phyloP scores from a whole-genome alignment of 2,113 vertebrate species.

The Cottus gobio region DNA sequence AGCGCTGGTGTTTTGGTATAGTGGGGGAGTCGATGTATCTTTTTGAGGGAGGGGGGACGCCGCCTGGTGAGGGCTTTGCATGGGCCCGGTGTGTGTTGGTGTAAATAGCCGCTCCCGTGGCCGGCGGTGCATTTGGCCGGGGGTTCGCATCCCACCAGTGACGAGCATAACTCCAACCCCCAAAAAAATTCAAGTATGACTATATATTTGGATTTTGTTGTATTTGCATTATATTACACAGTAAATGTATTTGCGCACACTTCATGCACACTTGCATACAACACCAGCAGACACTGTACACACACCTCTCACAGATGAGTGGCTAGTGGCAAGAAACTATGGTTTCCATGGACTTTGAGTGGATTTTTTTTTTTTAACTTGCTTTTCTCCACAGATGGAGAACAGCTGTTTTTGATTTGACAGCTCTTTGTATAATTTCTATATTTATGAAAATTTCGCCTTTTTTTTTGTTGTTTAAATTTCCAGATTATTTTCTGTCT shows the following conservation, averaged over 20 bases:
- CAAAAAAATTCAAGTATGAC: slow-evolving; percentile 64
- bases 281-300: slow-evolving; percentile 79
- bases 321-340: slow-evolving; percentile 62
- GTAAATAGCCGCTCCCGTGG: slow-evolving; percentile 57
- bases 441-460: neutral
- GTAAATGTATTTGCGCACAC: slow-evolving; percentile 71
- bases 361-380: slow-evolving; percentile 17
- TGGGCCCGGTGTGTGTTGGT: slow-evolving; percentile 61
- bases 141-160: slow-evolving; percentile 73
- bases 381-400: neutral
- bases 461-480: neutral
- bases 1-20: slow-evolving; percentile 57
- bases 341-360: slow-evolving; percentile 65
- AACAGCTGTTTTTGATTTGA: slow-evolving; percentile 22
- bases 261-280: slow-evolving; percentile 82
- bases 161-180: slow-evolving; percentile 71
- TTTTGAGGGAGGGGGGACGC: slow-evolving; percentile 47
- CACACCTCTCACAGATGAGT: slow-evolving; percentile 75
- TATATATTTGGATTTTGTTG: slow-evolving; percentile 63
- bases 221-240: slow-evolving; percentile 64
- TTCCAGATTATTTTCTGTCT: slow-evolving; percentile 9
- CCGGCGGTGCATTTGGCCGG: slow-evolving; percentile 50
- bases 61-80: slow-evolving; percentile 46
- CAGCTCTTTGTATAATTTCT: neutral
- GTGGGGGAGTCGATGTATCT: slow-evolving; percentile 66